Percentiles rank a stretch among this genome's conserved stretches.
phyloP scores from a whole-genome alignment of 2,888 invertebrate genomes.

The Metellina segmentata region DNA sequence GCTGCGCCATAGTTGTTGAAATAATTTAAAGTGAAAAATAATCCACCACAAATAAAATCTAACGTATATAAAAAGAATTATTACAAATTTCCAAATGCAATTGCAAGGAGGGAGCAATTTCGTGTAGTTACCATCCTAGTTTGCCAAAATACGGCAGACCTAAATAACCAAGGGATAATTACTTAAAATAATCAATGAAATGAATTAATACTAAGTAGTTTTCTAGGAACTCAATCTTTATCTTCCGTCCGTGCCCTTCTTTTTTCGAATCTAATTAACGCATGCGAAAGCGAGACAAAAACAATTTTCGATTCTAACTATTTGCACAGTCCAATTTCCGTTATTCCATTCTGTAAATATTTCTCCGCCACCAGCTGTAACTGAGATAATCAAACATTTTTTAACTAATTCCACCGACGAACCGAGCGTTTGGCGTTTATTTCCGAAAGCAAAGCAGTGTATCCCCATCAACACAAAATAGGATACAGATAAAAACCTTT shows the following conservation, averaged over 20 bases:
- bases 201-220: background rate
- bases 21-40: no score
- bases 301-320: background rate
- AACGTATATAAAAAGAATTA: no score
- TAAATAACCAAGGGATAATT: no score
- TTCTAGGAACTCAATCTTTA: background rate
- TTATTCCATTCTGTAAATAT: background rate
- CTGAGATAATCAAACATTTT: background rate
- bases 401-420: background rate
- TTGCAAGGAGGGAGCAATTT: no score
- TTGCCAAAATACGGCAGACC: no score
- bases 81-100: no score
- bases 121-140: no score
- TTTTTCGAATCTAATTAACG: background rate
- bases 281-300: background rate
- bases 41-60: no score
- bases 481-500: background rate
- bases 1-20: no score
- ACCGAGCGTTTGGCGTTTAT: background rate
- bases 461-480: background rate
- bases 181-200: background rate
- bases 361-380: background rate
- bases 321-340: background rate
- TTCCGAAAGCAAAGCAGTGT: background rate
- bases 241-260: background rate